These are phyloP conservation scores for Hypercompe scribonia DNA, from an alignment of 2,888 invertebrate species.

Conservation along the genomic window DNA sequence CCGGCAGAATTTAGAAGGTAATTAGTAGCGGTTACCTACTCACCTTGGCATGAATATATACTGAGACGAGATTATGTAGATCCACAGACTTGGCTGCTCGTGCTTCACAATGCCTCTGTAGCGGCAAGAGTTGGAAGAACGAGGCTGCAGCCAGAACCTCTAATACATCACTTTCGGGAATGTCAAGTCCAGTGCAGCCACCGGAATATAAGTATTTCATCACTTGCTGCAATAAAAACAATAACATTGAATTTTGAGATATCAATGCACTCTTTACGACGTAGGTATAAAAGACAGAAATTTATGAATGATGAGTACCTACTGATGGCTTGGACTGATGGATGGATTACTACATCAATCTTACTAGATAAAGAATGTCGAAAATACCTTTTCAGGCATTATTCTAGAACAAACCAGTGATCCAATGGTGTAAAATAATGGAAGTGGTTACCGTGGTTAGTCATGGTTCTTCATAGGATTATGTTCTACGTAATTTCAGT, in stretches of 20 bases:
- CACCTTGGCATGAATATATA: slow-evolving; percentile 97
- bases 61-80: slow-evolving; percentile 95
- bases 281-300: background rate
- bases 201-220: slow-evolving; percentile 98
- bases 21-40: background rate
- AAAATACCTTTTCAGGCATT: no score
- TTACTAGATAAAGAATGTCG: no score
- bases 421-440: no score
- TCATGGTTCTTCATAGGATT: background rate
- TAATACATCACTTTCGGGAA: slow-evolving; percentile 92
- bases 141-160: slow-evolving; percentile 97
- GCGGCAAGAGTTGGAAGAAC: slow-evolving; percentile 95
- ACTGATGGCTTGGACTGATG: background rate
- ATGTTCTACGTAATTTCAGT: background rate
- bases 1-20: background rate
- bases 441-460: background rate
- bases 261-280: background rate
- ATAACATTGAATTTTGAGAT: background rate
- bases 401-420: no score
- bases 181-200: slow-evolving; percentile 92
- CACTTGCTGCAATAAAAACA: slow-evolving; percentile 88
- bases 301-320: background rate
- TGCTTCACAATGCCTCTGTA: slow-evolving; percentile 94
- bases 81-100: slow-evolving; percentile 94
- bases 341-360: background rate